Conservation (phyloP, 2,113 vertebrate genomes). For the Eulemur rufifrons region DNA sequence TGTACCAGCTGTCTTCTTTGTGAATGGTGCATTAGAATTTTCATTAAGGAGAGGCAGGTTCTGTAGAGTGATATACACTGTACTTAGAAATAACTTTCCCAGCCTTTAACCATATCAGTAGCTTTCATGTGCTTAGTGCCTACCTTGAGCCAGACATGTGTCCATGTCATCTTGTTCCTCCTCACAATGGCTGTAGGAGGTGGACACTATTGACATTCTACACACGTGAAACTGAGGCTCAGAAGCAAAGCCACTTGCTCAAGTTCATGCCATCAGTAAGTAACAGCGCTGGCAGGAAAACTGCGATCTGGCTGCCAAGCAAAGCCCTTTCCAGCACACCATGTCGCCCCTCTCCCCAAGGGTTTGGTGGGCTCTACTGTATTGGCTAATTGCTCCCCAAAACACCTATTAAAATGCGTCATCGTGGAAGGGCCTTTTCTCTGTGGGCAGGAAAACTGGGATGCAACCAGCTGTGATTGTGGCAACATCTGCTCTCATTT, state of each 20-base stretch:
- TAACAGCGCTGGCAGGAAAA: background rate
- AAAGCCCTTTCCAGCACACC: background rate
- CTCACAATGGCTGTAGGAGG: background rate
- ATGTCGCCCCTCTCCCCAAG: background rate
- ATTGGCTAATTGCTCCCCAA: background rate
- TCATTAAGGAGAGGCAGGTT: background rate
- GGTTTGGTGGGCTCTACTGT: background rate
- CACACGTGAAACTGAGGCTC: background rate
- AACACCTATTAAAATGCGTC: background rate
- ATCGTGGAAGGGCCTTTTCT: background rate
- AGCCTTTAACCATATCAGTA: background rate
- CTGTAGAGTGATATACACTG: background rate
- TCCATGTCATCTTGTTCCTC: accelerated
- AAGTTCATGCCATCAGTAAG: background rate
- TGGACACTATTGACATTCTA: background rate
- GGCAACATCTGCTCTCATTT: background rate
- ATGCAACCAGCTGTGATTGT: background rate
- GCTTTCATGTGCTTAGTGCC: background rate
- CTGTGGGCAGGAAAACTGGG: background rate
- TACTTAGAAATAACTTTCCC: background rate
- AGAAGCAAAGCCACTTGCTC: background rate
- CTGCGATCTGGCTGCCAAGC: background rate
- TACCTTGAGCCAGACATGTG: background rate
- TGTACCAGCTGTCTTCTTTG: background rate
- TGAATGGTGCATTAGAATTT: background rate